Conservation (phyloP, 2,888 invertebrate genomes). For the Eucriotettix oculatus region DNA sequence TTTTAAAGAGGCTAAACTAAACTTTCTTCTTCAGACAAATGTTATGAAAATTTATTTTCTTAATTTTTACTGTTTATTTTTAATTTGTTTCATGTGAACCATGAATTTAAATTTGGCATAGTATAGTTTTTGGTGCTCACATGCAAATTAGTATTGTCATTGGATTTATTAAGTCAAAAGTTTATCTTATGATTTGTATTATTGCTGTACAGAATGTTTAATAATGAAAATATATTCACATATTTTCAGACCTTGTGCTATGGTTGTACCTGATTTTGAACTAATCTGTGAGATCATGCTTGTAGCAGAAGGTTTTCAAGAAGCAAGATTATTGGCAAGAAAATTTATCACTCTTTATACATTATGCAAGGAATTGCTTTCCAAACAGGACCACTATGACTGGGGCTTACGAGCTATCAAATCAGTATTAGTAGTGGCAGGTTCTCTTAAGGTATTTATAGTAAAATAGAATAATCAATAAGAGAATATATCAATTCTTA, state of each 20-base stretch:
- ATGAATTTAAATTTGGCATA: no score
- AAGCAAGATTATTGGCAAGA: conserved; percentile 72
- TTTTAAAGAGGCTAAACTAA: no score
- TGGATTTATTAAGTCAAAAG: no score
- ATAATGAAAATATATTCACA: neutral
- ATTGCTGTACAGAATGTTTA: no score
- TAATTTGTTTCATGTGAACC: no score
- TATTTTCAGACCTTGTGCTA: conserved; percentile 67
- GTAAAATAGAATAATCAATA: neutral
- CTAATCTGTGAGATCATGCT: conserved; percentile 94
- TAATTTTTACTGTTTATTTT: neutral
- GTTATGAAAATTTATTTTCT: neutral
- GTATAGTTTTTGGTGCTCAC: no score
- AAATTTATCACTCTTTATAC: conserved; percentile 91
- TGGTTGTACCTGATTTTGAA: conserved; percentile 95
- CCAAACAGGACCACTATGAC: conserved; percentile 93
- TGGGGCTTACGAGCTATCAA: conserved; percentile 93
- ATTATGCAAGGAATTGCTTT: conserved; percentile 73
- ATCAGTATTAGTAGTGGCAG: conserved; percentile 87
- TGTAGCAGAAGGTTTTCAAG: conserved; percentile 88
- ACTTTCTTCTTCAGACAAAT: no score
- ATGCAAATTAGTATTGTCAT: no score
- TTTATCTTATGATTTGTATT: no score
- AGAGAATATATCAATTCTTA: no score
- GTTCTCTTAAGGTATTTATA: conserved; percentile 58